phyloP scores from a whole-genome alignment of 2,888 invertebrate genomes.

The Macrosiphum euphorbiae region DNA sequence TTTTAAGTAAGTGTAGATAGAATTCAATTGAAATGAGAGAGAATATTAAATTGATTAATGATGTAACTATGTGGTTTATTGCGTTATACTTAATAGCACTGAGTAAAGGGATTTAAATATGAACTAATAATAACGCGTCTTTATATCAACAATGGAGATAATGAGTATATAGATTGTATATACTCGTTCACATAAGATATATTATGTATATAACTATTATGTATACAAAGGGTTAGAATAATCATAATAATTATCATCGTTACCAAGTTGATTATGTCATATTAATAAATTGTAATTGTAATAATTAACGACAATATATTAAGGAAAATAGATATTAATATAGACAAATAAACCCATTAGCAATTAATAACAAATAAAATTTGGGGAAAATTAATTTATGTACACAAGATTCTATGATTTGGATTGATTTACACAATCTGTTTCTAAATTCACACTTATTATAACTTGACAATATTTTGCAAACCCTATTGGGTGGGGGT shows the following conservation, averaged over 20 bases:
- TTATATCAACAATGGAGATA: not conserved
- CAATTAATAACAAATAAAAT: not conserved
- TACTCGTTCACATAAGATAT: not conserved
- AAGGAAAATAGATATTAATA: not conserved
- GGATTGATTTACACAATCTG: not conserved
- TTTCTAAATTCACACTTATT: not conserved
- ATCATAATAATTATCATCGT: not conserved
- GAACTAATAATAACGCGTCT: slow-evolving; percentile 20
- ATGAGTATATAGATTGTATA: not conserved
- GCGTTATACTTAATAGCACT: not conserved
- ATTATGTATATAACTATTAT: not conserved
- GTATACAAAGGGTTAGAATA: not conserved
- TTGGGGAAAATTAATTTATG: not conserved
- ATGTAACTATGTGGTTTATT: not conserved
- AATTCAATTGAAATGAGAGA: not conserved
- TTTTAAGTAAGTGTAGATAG: slow-evolving; percentile 8
- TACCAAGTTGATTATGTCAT: not conserved
- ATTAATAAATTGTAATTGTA: not conserved
- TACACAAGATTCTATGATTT: not conserved
- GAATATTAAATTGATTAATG: slow-evolving; percentile 18
- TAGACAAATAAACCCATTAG: not conserved
- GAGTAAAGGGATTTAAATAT: slow-evolving; percentile 33
- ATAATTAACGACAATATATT: not conserved
- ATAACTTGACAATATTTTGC: not conserved
- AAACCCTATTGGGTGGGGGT: not conserved